Percentiles rank a stretch among this genome's conserved stretches.
Evolutionary conservation across 2,113 vertebrate genomes (phyloP).

Genomic region (Anas platyrhynchos): DNA sequence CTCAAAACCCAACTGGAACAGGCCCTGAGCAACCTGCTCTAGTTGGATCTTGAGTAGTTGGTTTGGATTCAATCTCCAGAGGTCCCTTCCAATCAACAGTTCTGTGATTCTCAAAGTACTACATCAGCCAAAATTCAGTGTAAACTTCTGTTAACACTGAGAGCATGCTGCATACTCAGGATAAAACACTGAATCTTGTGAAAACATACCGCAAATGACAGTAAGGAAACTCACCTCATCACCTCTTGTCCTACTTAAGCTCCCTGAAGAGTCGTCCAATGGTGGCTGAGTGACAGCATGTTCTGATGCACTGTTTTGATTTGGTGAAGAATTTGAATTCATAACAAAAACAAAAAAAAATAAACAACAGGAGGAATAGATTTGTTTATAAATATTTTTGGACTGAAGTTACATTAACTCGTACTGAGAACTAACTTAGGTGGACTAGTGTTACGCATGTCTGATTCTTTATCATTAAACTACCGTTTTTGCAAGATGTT

Average conservation of each 20-base stretch:
- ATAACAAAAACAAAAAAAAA: not conserved
- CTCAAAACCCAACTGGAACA: not conserved
- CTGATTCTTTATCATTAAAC: not conserved
- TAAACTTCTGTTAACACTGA: not conserved
- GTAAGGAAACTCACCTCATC: slow-evolving; percentile 75
- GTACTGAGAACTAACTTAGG: not conserved
- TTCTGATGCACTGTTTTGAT: slow-evolving; percentile 68
- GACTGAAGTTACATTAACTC: not conserved
- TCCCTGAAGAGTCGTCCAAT: slow-evolving; percentile 74
- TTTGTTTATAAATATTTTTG: not conserved
- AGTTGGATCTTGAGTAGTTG: not conserved
- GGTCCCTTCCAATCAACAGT: not conserved
- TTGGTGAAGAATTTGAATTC: not conserved
- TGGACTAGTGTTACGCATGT: fast-evolving
- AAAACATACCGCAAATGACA: not conserved
- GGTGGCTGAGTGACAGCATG: slow-evolving; percentile 62
- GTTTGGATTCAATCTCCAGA: not conserved
- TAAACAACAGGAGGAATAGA: not conserved
- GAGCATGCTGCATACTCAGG: not conserved
- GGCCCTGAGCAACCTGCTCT: not conserved
- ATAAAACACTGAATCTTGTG: not conserved
- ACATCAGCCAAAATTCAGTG: not conserved
- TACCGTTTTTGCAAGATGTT: not conserved
- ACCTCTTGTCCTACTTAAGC: slow-evolving; percentile 63
- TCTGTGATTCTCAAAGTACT: not conserved